Conservation (phyloP, 2,888 invertebrate genomes). For the Phlogophora meticulosa region DNA sequence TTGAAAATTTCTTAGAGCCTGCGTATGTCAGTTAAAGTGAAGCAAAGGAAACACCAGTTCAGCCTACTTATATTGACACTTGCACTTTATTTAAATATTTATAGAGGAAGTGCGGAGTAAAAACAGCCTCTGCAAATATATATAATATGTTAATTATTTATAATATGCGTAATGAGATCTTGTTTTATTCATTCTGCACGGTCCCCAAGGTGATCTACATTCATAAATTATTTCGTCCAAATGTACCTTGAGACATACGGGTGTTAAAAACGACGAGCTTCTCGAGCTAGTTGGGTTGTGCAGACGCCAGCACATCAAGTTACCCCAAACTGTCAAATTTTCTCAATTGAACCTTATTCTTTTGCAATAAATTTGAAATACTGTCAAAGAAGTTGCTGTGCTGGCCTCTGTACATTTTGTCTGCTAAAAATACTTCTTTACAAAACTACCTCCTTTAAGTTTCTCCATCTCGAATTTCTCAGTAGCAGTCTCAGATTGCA, state of each 20-base stretch:
- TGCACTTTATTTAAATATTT: conserved; percentile 21
- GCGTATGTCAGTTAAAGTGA: background rate
- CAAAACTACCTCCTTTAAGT: no score
- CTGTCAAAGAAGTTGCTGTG: no score
- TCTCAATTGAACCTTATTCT: no score
- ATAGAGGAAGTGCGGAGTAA: conserved; percentile 66
- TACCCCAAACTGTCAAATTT: no score
- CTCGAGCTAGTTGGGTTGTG: background rate
- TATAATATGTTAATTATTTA: conserved; percentile 50
- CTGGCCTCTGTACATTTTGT: no score
- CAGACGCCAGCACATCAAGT: no score
- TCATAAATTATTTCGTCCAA: conserved; percentile 83
- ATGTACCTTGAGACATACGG: conserved; percentile 72
- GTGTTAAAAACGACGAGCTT: conserved; percentile 35
- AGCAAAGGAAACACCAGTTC: conserved; percentile 1
- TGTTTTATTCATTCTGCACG: conserved; percentile 55
- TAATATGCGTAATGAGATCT: conserved; percentile 54
- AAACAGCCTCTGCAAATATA: conserved; percentile 46
- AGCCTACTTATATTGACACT: conserved; percentile 28
- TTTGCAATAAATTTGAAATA: no score
- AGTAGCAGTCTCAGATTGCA: no score
- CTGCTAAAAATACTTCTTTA: no score
- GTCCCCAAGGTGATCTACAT: conserved; percentile 86
- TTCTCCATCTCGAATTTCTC: no score
- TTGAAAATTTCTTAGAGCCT: background rate